Conservation (phyloP, 2,113 vertebrate genomes). For the Onychorhynchus coronatus region DNA sequence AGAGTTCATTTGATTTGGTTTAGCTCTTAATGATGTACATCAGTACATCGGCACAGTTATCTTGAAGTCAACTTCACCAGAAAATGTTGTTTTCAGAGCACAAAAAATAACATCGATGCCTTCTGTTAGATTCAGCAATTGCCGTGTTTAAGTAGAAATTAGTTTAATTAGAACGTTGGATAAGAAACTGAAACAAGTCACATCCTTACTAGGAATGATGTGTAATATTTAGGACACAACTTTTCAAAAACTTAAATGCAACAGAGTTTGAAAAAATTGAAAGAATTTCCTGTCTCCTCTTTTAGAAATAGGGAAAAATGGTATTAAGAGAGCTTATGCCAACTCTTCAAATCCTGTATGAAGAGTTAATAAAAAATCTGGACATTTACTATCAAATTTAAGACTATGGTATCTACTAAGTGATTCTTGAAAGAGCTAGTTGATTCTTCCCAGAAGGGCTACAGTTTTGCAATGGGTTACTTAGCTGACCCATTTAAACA, state of each 20-base stretch:
- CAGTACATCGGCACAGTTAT: background rate
- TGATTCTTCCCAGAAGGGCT: background rate
- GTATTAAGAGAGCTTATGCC: background rate
- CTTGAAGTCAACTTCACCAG: background rate
- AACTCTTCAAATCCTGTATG: background rate
- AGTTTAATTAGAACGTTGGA: background rate
- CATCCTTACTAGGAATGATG: background rate
- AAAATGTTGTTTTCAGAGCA: background rate
- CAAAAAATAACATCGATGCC: background rate
- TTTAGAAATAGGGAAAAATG: background rate
- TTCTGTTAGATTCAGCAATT: background rate
- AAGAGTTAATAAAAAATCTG: background rate
- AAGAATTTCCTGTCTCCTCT: background rate
- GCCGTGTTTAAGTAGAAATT: background rate
- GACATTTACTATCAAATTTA: background rate
- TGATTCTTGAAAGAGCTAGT: background rate
- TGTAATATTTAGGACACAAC: background rate
- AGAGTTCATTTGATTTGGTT: slow-evolving; percentile 4
- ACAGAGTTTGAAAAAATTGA: background rate
- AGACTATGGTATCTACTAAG: background rate
- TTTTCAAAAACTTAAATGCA: background rate
- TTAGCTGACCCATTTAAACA: background rate
- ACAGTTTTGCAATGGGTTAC: background rate
- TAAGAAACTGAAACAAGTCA: background rate
- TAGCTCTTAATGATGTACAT: slow-evolving; percentile 28